Conservation (phyloP, 2,888 invertebrate species). For the Formica aserva region DNA sequence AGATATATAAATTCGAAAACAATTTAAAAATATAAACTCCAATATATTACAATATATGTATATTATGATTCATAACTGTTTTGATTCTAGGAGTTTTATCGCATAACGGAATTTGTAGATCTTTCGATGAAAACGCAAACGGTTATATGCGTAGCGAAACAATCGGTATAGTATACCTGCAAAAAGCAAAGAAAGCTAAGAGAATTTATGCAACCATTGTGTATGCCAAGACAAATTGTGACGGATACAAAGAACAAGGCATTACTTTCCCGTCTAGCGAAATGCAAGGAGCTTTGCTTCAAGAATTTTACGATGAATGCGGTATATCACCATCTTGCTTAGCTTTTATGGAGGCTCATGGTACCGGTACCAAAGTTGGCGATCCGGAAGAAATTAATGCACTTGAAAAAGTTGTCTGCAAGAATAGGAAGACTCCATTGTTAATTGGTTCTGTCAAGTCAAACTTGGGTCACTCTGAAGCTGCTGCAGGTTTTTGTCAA, state of each 20-base stretch:
- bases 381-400: too few species aligned
- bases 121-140: conserved; percentile 94
- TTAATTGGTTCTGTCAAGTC: conserved; percentile 97
- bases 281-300: conserved; percentile 83
- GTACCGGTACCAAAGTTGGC: conserved; percentile 95
- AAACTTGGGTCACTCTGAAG: conserved; percentile 97
- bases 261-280: conserved; percentile 83
- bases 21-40: not conserved
- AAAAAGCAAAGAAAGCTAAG: conserved; percentile 87
- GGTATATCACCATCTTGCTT: conserved; percentile 89
- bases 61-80: not conserved
- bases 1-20: conserved; percentile 7
- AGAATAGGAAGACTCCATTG: conserved; percentile 91
- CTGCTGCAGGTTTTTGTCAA: conserved; percentile 93
- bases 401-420: conserved; percentile 92
- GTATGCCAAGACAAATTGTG: conserved; percentile 88
- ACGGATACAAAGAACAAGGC: conserved; percentile 86
- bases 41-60: not conserved
- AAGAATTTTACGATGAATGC: conserved; percentile 88
- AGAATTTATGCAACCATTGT: conserved; percentile 84
- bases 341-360: conserved; percentile 88
- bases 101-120: conserved; percentile 94
- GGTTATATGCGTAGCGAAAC: conserved; percentile 95
- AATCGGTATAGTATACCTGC: conserved; percentile 90
- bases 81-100: conserved; percentile 90